A percentile compares a stretch with the other conserved stretches of the same genome.
Evolutionary conservation across 2,888 invertebrate genomes (phyloP).

Genomic region (Dioctria linearis): DNA sequence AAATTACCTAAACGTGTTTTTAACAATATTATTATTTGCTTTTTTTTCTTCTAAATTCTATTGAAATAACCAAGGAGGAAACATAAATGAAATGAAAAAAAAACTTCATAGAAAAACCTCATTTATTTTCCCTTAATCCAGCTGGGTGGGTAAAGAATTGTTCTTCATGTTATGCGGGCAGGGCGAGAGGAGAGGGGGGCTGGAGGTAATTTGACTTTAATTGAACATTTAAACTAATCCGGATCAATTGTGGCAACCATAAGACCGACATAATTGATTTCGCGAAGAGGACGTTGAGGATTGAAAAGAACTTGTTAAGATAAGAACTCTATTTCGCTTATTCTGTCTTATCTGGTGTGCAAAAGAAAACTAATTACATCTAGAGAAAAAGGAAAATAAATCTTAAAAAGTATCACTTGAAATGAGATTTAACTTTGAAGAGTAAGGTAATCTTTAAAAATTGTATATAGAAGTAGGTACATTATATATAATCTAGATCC

Average conservation of each 20-base stretch:
- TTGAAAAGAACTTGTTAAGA: conserved; percentile 7
- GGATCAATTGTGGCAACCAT: conserved; percentile 27
- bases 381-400: conserved; percentile 11
- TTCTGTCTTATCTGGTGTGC: background rate
- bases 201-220: background rate
- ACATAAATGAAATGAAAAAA: too few relatives aligned
- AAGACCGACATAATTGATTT: conserved; percentile 40
- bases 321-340: conserved; percentile 19
- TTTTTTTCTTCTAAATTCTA: too few relatives aligned
- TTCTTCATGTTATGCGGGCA: background rate
- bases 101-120: too few relatives aligned
- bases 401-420: conserved; percentile 9
- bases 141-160: background rate
- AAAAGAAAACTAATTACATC: conserved; percentile 35
- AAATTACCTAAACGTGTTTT: too few relatives aligned
- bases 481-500: too few relatives aligned
- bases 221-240: conserved; percentile 35
- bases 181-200: background rate
- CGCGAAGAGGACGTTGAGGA: background rate
- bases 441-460: too few relatives aligned
- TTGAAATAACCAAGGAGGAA: too few relatives aligned
- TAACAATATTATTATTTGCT: too few relatives aligned
- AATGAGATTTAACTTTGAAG: conserved; percentile 19
- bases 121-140: background rate
- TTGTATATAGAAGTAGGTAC: too few relatives aligned